Percentiles rank a stretch among this genome's conserved stretches.
phyloP scores from a whole-genome alignment of 2,888 invertebrate genomes.

The Scaptomyza tumidula region DNA sequence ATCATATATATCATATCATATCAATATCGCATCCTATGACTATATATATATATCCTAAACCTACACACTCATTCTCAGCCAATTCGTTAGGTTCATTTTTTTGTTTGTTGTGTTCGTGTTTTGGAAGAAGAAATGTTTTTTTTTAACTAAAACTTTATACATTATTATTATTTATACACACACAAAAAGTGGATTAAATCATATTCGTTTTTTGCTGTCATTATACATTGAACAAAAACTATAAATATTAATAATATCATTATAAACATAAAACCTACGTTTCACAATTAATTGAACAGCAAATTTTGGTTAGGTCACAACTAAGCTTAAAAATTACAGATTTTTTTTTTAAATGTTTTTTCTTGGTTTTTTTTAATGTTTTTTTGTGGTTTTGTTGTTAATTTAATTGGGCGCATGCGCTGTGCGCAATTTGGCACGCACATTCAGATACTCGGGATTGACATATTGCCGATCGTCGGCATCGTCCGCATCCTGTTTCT shows the following conservation, averaged over 20 bases:
- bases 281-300: constrained; percentile 26
- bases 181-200: constrained; percentile 28
- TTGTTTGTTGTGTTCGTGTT: constrained; percentile 13
- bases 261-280: constrained; percentile 16
- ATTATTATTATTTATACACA: constrained; percentile 51
- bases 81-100: constrained; percentile 40
- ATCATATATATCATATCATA: constrained; percentile 50
- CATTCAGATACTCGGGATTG: constrained; percentile 87
- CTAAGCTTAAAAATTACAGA: constrained; percentile 31
- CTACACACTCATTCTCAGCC: constrained; percentile 55
- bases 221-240: constrained; percentile 43
- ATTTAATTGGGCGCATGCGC: constrained; percentile 76
- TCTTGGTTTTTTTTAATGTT: neutral
- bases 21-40: constrained; percentile 59
- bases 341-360: neutral
- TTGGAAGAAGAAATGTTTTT: constrained; percentile 49
- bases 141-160: constrained; percentile 74
- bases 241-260: constrained; percentile 64
- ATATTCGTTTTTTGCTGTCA: constrained; percentile 38
- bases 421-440: constrained; percentile 87
- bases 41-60: constrained; percentile 37
- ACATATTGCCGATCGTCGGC: constrained; percentile 84
- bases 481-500: constrained; percentile 76
- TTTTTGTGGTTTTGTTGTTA: neutral
- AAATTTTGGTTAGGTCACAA: constrained; percentile 72